Evolutionary conservation across 2,797 vertebrate genomes (phyloP).

Genomic region (Hypotaenidia okinawae): DNA sequence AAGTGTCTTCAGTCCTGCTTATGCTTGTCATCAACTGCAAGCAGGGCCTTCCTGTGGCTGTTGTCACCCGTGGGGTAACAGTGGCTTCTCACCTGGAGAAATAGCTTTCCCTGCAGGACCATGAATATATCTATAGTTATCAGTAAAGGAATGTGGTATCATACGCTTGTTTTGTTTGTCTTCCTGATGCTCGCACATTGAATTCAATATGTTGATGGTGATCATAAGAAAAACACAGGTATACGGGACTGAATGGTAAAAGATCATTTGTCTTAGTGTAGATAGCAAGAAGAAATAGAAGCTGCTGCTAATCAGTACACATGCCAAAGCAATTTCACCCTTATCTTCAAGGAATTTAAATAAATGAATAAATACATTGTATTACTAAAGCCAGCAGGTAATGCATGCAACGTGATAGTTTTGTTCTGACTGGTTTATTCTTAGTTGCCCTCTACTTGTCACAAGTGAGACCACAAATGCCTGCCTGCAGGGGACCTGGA

Average conservation of each 20-base stretch:
- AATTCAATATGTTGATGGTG: neutral
- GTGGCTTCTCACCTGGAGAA: rapidly evolving
- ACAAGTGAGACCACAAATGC: rapidly evolving
- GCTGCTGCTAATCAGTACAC: neutral
- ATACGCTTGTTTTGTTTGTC: neutral
- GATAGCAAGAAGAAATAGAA: constrained; percentile 15
- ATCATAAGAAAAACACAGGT: neutral
- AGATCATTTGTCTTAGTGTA: neutral
- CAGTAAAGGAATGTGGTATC: neutral
- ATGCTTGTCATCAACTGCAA: neutral
- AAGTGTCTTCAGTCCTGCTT: neutral
- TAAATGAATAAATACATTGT: neutral
- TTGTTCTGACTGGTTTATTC: neutral
- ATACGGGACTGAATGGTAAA: neutral
- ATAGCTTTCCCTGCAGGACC: neutral
- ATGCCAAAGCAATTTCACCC: neutral
- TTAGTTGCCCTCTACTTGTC: neutral
- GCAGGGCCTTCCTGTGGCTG: neutral
- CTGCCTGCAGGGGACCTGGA: neutral
- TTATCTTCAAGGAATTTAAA: neutral
- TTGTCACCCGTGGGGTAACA: neutral
- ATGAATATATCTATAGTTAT: neutral
- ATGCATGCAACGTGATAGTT: neutral
- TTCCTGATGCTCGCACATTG: neutral
- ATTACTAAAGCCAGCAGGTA: neutral